Base-by-base conservation (phyloP, 2,797 vertebrate genomes). In the Chelmon rostratus region DNA sequence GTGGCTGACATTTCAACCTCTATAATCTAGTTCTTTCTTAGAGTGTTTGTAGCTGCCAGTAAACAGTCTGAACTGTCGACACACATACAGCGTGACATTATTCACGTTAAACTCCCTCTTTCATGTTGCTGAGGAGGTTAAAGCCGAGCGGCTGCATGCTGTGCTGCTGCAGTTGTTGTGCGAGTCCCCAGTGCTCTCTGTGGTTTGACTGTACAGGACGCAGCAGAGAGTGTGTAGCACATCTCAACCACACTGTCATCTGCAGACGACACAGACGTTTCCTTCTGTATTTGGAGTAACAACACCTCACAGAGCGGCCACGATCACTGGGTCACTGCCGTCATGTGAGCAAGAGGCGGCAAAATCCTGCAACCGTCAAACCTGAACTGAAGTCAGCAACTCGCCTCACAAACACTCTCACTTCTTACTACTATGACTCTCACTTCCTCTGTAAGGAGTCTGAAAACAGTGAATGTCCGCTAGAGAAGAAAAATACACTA, bases 381-480 rank as follows among this genome's bases (percentile, higher is more conserved):
- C 18, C 10, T 38, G 38, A 74, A 16, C 0, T 37, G 82, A 88
- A 84, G 86, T 88, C 79, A 76, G 81, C 4, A 13, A 9, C n/a
- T 56, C 23, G 19, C 81, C 85, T 86, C 71, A 76, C 54, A 83
- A 68, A 69, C 8, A 63, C 87, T 93, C 83, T 93, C 88, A 87
- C 88, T 94, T 93, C 92, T 86, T 81, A n/a, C n/a, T 56, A 54
- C 64, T 28, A 19, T 47, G n/a, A 72, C 78, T 92, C 84, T 92
- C 92, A 79, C 82, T 91, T 94, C 91, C 88, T 68, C 57, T 46
- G 66, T 65, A 28, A 47, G 1, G 8, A 53, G 35, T 0, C n/a
- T 28, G 19, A 8, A 15, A 6, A 4, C 21, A 4, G 12, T 16
- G 2, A 47, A 19, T 37, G 37, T 37, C 37, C n/a, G n/a, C n/a